Base-by-base conservation (phyloP, 1,140 invertebrate genomes). In the Lethrus apterus region DNA sequence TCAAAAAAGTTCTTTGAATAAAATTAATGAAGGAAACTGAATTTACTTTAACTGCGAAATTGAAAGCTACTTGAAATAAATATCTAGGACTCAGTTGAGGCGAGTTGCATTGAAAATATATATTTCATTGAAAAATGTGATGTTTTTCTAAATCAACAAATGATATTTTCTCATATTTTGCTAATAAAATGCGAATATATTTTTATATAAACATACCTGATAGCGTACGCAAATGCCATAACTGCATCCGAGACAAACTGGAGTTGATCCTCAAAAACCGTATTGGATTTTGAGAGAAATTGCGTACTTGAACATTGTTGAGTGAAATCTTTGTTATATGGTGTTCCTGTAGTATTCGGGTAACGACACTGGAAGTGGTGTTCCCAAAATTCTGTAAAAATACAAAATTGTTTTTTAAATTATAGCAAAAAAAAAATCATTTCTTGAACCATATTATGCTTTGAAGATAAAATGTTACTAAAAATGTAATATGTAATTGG, bases 201-300 rank as follows among this genome's bases (percentile, higher is more conserved):
- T n/a, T n/a, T n/a, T n/a, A n/a, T n/a, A n/a, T n/a, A n/a, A 19
- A 40, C 68, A 73, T 72, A 89, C 87, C 79, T 77, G 53, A 94
- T 79, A 35, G 90, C 89, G 58, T 89, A 83, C 17, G 86, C 89
- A 63, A 94, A 93, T 2, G 88, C 87, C 80, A 93, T 81, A 0
- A 93, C 89, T 15, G 91, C 89, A 65, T 94, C 90, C 18, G 85
- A 89, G 17, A 94, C 90, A 65, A 93, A 94, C 66, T 94, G 91
- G 29, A 94, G 69, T 60, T 94, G 91, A 55, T 84, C 80, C 66
- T 94, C 91, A 54, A 91, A 90, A 44, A 81, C 83, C 0, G 82
- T 92, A 56, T 87, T 84, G 32, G 85, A 71, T 15, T 71, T 72
- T 0, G 77, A 81, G 1, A 92, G 75, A 7, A 76, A 71, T 59